Conservation (phyloP, 2,797 vertebrate genomes). For the Glyptemys insculpta region DNA sequence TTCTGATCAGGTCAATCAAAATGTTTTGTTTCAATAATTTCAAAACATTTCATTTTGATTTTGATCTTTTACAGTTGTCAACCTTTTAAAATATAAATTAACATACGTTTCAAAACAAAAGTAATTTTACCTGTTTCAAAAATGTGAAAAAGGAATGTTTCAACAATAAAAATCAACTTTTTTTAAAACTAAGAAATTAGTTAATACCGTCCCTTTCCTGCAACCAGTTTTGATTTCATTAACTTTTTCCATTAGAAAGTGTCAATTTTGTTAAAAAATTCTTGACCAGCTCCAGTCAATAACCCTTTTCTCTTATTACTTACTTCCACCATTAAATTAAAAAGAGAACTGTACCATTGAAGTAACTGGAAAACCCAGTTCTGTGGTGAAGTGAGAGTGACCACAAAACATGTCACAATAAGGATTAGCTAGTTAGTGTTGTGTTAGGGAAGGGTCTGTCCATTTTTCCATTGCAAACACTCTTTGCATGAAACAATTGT, state of each 20-base stretch:
- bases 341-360: rapidly evolving
- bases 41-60: background rate
- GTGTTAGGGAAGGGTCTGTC: background rate
- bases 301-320: background rate
- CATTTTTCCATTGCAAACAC: background rate
- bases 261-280: background rate
- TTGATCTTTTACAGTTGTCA: background rate
- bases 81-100: background rate
- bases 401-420: background rate
- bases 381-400: background rate
- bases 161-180: background rate
- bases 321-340: background rate
- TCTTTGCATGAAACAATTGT: background rate
- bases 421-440: background rate
- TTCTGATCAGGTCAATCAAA: background rate
- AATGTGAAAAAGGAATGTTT: background rate
- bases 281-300: background rate
- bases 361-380: background rate
- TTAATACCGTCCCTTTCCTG: background rate
- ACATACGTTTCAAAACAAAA: background rate
- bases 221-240: background rate
- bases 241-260: too few relatives aligned
- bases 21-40: background rate
- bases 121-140: background rate
- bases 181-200: background rate